Evolutionary conservation across 2,888 invertebrate genomes (phyloP).

Genomic region (Ormyrus pomaceus): DNA sequence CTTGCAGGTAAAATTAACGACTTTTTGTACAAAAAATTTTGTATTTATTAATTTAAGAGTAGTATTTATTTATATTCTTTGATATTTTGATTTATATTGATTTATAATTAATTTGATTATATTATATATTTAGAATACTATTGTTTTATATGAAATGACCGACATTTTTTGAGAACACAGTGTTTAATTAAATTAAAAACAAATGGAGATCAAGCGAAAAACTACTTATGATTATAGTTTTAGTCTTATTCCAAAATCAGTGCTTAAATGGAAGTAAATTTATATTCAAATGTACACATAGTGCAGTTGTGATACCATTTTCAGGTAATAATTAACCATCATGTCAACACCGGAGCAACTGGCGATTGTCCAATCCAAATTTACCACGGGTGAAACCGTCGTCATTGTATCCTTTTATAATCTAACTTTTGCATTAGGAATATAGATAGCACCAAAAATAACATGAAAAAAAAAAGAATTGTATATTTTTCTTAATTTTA

Average conservation of each 20-base stretch:
- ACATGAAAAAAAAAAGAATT: conserved; percentile 23
- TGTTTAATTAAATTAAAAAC: conserved; percentile 42
- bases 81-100: conserved; percentile 13
- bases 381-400: conserved; percentile 78
- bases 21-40: not conserved
- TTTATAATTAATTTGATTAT: conserved; percentile 31
- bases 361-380: conserved; percentile 78
- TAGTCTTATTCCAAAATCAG: conserved; percentile 3
- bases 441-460: conserved; percentile 36
- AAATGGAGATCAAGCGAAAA: conserved; percentile 7
- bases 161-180: conserved; percentile 1
- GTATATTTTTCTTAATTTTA: conserved; percentile 61
- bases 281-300: not conserved
- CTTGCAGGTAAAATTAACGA: conserved; percentile 31
- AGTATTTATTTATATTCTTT: not conserved
- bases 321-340: conserved; percentile 55
- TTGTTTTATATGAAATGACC: conserved; percentile 6
- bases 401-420: conserved; percentile 78
- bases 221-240: too few relatives aligned
- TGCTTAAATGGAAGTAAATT: conserved; percentile 1
- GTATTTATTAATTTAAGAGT: not conserved
- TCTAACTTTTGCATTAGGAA: conserved; percentile 34
- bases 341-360: conserved; percentile 70
- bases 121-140: not conserved
- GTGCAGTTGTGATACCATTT: conserved; percentile 34